Evolutionary conservation across 2,888 invertebrate genomes (phyloP), one percentile per base, ranked within the genome.

Genomic region (Dinocampus coccinellae): DNA sequence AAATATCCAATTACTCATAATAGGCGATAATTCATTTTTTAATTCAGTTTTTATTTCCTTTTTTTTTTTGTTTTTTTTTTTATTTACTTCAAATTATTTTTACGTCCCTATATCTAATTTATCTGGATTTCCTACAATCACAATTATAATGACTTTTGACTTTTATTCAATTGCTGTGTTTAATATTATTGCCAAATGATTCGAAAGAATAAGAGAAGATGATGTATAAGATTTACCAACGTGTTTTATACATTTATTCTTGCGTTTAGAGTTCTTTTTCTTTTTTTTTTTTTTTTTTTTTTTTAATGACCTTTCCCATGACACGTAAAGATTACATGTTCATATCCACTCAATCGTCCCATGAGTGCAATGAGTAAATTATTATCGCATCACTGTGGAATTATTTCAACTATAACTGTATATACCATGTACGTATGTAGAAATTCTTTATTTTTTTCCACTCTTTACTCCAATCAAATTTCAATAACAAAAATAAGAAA

Each of bases 281-380:
- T n/a, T n/a, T n/a, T n/a, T n/a, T n/a, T n/a, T n/a, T n/a, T n/a
- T n/a, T n/a, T n/a, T n/a, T n/a, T n/a, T n/a, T n/a, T n/a, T n/a
- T n/a, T n/a, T n/a, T 80, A 78, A 63, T 81, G 83, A 84, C 84
- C 84, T 84, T 84, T 84, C 84, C 84, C 84, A 84, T 84, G 82
- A 76, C 80, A 80, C 78, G 76, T 72, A 29, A n/a, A 60, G 33
- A 47, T 58, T 58, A 58, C 67, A 70, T 53, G 55, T 64, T 70
- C 65, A 61, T 72, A 68, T 64, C 42, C 33, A 64, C 52, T 13
- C 33, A 60, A 72, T 67, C 65, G 68, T 69, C 66, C 65, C 62
- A 62, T 74, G 70, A n/a, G n/a, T 68, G 53, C 70, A 65, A 74
- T 65, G 55, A 69, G 73, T 69, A 74, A 74, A 75, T 76, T 72